Evolutionary conservation across 2,888 invertebrate species (phyloP), one percentile per base, ranked within the genome.

Genomic region (Arge pagana): DNA sequence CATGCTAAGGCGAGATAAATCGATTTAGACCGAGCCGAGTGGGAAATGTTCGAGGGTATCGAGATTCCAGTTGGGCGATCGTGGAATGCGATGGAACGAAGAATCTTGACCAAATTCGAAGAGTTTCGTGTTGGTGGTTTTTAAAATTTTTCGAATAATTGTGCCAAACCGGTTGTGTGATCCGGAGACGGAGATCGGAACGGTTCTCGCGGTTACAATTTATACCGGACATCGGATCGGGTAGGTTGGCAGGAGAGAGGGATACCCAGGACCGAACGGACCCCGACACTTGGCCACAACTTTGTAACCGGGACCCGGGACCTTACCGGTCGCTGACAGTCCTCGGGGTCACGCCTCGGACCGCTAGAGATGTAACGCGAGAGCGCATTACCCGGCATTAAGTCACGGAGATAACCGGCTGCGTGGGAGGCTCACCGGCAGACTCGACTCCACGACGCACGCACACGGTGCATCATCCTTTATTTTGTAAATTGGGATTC

Each of bases 331-430:
- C 13, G 16, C 24, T 45, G 23, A 23, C 33, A 45, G 33, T 45
- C 45, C 33, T 33, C 24, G 35, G 21, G 45, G 33, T 33, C 30
- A 23, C 16, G 23, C 50, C 41, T 18, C 36, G 61, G 63, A 69
- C 65, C 68, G 64, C 54, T 61, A 61, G 65, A 65, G 62, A 64
- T 67, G 69, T 68, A 68, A 69, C 68, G 62, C 68, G 68, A 70
- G 69, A 69, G 68, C 63, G 67, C 70, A 70, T 71, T 71, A 72
- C 67, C 68, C 63, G 65, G 68, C 69, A 70, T 70, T 70, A 70
- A 72, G 72, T 70, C 70, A 72, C 67, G 64, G 70, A 70, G 71
- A 72, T 72, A 71, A 71, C 66, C 67, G 66, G 66, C 67, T 66
- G 70, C 62, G 72, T 73, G 73, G 71, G 71, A 68, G 70, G 70